A percentile compares a stretch with the other conserved stretches of the same genome.
phyloP scores from a whole-genome alignment of 2,113 vertebrate species.

The Leucosticte australis region DNA sequence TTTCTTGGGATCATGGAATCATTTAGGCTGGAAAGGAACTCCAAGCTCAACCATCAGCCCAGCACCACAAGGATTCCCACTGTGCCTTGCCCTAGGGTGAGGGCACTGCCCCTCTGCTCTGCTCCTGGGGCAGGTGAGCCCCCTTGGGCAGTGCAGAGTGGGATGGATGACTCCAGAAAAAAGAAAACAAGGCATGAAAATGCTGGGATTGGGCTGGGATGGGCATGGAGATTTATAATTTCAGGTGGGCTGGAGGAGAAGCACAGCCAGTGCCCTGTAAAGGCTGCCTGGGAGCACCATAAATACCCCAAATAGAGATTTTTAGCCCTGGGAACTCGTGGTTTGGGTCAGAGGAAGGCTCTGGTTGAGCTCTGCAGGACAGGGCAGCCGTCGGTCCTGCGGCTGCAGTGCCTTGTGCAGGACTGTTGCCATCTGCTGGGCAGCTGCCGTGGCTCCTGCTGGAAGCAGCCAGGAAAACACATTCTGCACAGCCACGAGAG shows the following conservation, averaged over 20 bases:
- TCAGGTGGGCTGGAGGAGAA: background rate
- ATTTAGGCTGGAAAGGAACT: background rate
- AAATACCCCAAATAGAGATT: background rate
- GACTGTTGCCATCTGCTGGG: constrained; percentile 63
- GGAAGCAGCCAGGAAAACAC: background rate
- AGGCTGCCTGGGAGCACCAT: background rate
- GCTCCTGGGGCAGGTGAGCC: background rate
- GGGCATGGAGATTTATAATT: too few relatives aligned
- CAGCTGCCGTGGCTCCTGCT: background rate
- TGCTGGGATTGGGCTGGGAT: background rate
- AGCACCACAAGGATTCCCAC: rapidly evolving
- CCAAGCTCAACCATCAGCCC: background rate
- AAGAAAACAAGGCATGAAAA: background rate
- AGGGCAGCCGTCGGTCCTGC: rapidly evolving
- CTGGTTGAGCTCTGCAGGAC: too few relatives aligned
- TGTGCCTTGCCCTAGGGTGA: background rate
- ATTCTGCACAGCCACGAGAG: background rate
- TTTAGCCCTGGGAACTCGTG: background rate
- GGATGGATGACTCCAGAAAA: background rate
- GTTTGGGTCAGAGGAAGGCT: background rate
- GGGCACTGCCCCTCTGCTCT: background rate
- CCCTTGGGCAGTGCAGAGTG: background rate
- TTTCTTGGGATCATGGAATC: background rate
- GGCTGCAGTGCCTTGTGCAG: background rate
- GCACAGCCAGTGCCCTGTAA: background rate